Conservation (phyloP, 2,113 vertebrate species). For the Mastomys coucha region DNA sequence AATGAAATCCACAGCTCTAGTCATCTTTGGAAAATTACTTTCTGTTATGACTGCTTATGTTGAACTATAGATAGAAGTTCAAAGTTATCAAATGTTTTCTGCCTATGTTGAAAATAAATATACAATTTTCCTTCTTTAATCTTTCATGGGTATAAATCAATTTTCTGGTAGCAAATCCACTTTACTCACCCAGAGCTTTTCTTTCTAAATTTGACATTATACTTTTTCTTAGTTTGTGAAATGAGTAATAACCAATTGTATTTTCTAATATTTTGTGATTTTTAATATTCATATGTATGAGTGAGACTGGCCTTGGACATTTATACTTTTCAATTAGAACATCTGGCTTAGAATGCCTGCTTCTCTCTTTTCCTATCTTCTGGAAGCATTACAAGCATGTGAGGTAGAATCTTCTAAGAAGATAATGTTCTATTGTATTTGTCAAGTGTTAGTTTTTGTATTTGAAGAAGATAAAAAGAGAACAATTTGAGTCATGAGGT, state of each 20-base stretch:
- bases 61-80: not conserved
- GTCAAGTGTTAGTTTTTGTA: not conserved
- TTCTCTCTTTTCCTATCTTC: not conserved
- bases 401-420: not conserved
- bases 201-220: not conserved
- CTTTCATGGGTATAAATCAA: not conserved
- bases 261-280: not conserved
- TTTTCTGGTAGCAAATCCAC: not conserved
- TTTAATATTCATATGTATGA: not conserved
- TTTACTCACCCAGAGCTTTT: not conserved
- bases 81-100: not conserved
- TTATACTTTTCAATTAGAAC: not conserved
- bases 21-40: not conserved
- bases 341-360: not conserved
- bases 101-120: not conserved
- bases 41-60: not conserved
- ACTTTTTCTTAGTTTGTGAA: not conserved
- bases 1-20: not conserved
- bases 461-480: not conserved
- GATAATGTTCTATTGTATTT: not conserved
- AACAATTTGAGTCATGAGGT: not conserved
- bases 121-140: not conserved
- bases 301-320: not conserved
- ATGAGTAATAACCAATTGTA: not conserved
- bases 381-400: not conserved